Evolutionary conservation across 2,888 invertebrate genomes (phyloP).

Genomic region (Cinara cedri): DNA sequence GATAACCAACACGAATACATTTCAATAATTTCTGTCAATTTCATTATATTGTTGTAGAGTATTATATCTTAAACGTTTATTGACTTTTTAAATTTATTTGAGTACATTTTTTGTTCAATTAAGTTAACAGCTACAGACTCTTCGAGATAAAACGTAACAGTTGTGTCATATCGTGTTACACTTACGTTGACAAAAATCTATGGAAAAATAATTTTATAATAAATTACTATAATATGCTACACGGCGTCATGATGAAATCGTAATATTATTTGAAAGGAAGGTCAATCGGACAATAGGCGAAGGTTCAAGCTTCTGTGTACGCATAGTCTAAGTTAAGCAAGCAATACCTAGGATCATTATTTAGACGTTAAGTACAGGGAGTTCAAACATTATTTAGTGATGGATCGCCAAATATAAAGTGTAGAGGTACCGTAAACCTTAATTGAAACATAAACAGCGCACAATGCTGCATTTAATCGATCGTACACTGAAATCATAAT

Average conservation of each 20-base stretch:
- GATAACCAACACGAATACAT: too few species aligned
- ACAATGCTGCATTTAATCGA: background rate
- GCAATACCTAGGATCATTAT: background rate
- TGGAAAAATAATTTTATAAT: too few species aligned
- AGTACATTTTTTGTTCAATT: too few species aligned
- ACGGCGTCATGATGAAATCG: slow-evolving; percentile 16
- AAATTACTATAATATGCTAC: too few species aligned
- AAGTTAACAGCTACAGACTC: too few species aligned
- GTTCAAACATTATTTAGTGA: background rate
- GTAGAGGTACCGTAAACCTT: background rate
- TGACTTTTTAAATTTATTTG: too few species aligned
- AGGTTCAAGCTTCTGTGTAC: background rate
- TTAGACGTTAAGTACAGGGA: background rate
- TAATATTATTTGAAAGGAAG: slow-evolving; percentile 34
- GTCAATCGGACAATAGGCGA: slow-evolving; percentile 15
- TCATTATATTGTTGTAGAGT: too few species aligned
- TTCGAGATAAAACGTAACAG: too few species aligned
- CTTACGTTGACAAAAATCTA: too few species aligned
- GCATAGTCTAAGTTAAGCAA: slow-evolving; percentile 5
- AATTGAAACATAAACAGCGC: background rate
- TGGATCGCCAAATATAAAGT: background rate
- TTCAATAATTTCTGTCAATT: too few species aligned
- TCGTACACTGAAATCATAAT: background rate
- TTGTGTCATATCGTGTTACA: too few species aligned
- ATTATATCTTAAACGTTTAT: too few species aligned